Conservation (phyloP, 2,113 vertebrate species). For the Benitochromis conjunctus region DNA sequence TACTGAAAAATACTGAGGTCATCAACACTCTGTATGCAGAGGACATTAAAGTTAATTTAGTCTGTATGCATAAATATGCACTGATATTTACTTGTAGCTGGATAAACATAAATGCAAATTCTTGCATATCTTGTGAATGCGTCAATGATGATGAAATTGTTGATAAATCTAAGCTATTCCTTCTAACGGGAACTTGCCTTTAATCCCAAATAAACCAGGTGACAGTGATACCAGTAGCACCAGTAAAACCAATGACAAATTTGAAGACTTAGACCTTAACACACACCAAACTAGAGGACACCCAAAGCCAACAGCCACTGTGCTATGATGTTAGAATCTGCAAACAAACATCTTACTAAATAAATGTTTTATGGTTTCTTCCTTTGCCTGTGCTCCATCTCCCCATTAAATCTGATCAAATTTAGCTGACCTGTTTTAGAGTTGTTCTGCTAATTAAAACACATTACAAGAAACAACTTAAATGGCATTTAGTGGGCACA, state of each 20-base stretch:
- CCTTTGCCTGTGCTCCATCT: not conserved
- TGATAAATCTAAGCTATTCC: not conserved
- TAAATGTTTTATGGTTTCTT: not conserved
- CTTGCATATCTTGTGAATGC: not conserved
- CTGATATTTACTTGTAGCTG: not conserved
- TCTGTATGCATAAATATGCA: not conserved
- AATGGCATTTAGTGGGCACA: not conserved
- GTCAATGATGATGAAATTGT: not conserved
- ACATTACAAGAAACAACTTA: not conserved
- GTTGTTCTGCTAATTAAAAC: not conserved
- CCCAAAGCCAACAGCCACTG: not conserved
- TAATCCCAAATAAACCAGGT: not conserved
- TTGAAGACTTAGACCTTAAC: not conserved
- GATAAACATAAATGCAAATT: not conserved
- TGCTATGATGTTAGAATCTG: not conserved
- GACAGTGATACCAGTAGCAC: not conserved
- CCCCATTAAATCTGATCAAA: not conserved
- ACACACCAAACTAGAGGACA: not conserved
- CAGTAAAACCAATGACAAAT: not conserved
- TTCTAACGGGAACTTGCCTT: not conserved
- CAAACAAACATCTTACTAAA: not conserved
- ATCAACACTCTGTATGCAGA: not conserved
- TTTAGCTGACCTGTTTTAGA: not conserved
- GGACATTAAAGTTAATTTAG: not conserved
- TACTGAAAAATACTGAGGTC: slow-evolving; percentile 2